Base-by-base conservation (phyloP, 2,888 invertebrate species). In the Lacanobia oleracea region DNA sequence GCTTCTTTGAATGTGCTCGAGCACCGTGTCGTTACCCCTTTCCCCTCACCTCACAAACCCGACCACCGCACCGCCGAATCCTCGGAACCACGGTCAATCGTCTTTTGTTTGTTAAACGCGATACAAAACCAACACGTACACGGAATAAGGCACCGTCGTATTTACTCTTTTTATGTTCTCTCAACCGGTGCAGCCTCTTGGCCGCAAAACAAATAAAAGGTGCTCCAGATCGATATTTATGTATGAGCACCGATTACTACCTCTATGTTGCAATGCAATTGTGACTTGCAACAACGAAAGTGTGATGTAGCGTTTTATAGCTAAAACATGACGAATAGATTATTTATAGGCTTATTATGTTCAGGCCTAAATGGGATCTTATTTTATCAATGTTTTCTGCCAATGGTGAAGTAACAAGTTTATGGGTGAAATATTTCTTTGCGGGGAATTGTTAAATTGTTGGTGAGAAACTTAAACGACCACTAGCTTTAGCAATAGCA, bases 101-200 rank as follows among this genome's bases (percentile, higher is more conserved):
- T 87, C 93, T 93, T 94, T 95, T 95, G 94, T 95, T 94, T 94
- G 93, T 93, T 93, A 92, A 94, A 91, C 88, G 87, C 90, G 83
- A 87, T 90, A 94, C 91, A 94, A 93, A 94, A 92, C 91, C 91
- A 91, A 94, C 93, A 92, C 90, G 91, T 88, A 90, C 87, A 88
- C 81, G 86, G 87, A 91, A 91, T 89, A 91, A 85, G 86, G 87
- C 86, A 86, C 81, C 83, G 83, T 86, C 86, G 78, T 79, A 81
- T 88, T 86, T 73, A 72, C 83, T 86, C 86, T 89, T 90, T 88
- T 85, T 86, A 83, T 82, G 70, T 74, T 71, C 87, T 88, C 81
- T 87, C 79, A 86, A 84, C 78, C 75, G 72, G 59, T n/a, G 50
- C 33, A 37, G 51, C 50, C 66, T 82, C 69, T 75, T 69, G 62